Base-by-base conservation (phyloP, 2,113 vertebrate species). In the Pedetes capensis region DNA sequence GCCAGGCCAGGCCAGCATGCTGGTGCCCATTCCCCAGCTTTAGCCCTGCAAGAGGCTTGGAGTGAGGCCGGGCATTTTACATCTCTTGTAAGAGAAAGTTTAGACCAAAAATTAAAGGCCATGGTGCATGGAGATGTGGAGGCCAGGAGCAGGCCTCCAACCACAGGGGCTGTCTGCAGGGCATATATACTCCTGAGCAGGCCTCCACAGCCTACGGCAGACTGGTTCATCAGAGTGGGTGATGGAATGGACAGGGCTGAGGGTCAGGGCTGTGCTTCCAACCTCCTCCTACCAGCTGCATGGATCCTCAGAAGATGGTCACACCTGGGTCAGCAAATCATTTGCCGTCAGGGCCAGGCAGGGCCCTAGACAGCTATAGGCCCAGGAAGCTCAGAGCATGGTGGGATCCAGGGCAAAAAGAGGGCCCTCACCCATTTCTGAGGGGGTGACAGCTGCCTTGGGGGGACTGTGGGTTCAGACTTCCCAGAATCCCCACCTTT, bases 361-460 rank as follows among this genome's bases (percentile, higher is more conserved):
- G 27, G 37, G 17, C 29, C 29, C 55, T 47, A 10, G 5, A 47
- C 32, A 32, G 51, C 29, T 61, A 10, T 11, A 75, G 64, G 6
- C 14, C 42, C 29, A 20, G 11, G 39, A 39, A 25, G 42, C 53
- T 76, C 57, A 23, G 75, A 34, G 64, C 5, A 1, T 12, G 0
- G 2, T 7, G 34, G 55, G n/a, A 4, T 59, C 5, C 10, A 44
- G 29, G 53, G 11, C 32, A 68, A 8, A 47, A 23, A 13, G 6
- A 49, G 20, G 49, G 18, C 5, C 17, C 4, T 32, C 7, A 3
- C 0, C 22, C 6, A 4, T 7, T 61, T 32, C 17, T 1, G 0
- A 1, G 6, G 16, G 20, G 23, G 9, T 37, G 32, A 49, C 34
- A 55, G n/a, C 37, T 68, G 63, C 51, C 8, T 16, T 34, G 20